These are phyloP conservation scores for Dromococcyx pavoninus DNA, from an alignment of 2,797 vertebrate genomes.

Conservation along the genomic window DNA sequence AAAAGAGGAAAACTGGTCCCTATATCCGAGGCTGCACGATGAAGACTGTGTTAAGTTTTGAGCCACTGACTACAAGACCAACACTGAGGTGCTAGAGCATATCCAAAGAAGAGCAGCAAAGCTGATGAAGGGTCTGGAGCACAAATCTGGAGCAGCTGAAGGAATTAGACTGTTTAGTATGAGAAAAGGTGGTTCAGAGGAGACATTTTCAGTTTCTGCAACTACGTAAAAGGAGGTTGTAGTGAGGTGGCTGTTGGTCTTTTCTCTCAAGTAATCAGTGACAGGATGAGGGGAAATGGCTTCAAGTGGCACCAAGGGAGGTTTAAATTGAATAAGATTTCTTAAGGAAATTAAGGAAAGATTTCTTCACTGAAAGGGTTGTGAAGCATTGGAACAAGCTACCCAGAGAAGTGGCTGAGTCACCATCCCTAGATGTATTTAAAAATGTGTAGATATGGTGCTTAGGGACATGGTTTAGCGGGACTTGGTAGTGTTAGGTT, in stretches of 20 bases:
- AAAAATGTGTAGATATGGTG: rapidly evolving
- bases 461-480: not conserved
- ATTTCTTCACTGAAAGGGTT: not conserved
- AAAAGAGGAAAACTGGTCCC: not conserved
- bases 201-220: not conserved
- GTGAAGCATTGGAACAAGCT: not conserved
- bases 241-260: rapidly evolving
- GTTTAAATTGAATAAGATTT: too few relatives aligned
- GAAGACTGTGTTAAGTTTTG: rapidly evolving
- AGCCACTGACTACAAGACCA: not conserved
- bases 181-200: not conserved
- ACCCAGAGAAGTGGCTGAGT: not conserved
- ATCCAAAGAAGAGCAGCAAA: not conserved
- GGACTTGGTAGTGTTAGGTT: too few relatives aligned
- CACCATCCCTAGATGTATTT: not conserved
- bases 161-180: rapidly evolving
- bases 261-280: not conserved
- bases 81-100: rapidly evolving
- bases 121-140: not conserved
- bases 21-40: rapidly evolving
- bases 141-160: not conserved
- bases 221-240: not conserved
- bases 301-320: rapidly evolving
- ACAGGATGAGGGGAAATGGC: not conserved
- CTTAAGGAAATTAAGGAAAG: too few relatives aligned